Evolutionary conservation across 2,797 vertebrate genomes (phyloP).

Genomic region (Microchirus variegatus): DNA sequence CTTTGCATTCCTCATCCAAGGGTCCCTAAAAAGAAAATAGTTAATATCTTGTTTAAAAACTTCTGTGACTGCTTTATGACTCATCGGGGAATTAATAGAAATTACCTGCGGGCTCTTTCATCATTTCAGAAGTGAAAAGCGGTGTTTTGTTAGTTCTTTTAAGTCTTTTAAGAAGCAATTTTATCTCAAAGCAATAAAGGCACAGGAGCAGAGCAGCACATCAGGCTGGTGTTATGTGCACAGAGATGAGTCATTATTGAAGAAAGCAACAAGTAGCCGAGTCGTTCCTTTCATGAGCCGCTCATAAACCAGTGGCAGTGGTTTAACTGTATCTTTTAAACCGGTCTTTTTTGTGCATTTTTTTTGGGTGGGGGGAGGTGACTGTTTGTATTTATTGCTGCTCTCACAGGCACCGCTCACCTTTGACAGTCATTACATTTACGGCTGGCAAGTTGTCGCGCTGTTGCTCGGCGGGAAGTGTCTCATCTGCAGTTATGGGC

Average conservation of each 20-base stretch:
- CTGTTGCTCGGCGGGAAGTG: slow-evolving; percentile 65
- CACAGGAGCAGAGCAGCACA: slow-evolving; percentile 25
- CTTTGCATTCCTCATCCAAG: not conserved
- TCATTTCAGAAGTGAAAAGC: slow-evolving; percentile 5
- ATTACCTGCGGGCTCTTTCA: slow-evolving; percentile 16
- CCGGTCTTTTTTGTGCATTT: slow-evolving; percentile 15
- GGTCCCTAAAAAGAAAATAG: not conserved
- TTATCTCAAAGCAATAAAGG: slow-evolving; percentile 29
- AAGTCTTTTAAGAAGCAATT: slow-evolving; percentile 27
- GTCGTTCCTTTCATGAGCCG: slow-evolving; percentile 29
- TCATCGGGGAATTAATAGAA: slow-evolving; percentile 33
- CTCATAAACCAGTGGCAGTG: slow-evolving; percentile 31
- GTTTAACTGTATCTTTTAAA: slow-evolving; percentile 43
- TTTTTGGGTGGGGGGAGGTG: slow-evolving; percentile 20
- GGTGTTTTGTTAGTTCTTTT: not conserved
- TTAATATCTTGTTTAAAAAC: slow-evolving; percentile 4
- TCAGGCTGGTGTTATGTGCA: slow-evolving; percentile 37
- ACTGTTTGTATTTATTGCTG: slow-evolving; percentile 55
- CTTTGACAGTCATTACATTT: slow-evolving; percentile 60
- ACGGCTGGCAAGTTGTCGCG: slow-evolving; percentile 53
- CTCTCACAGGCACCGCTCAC: slow-evolving; percentile 46
- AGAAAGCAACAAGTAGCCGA: slow-evolving; percentile 45
- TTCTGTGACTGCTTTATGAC: slow-evolving; percentile 11
- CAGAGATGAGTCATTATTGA: slow-evolving; percentile 52
- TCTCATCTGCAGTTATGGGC: slow-evolving; percentile 73